A percentile compares a stretch with the other conserved stretches of the same genome.
Evolutionary conservation across 2,113 vertebrate species (phyloP).

Genomic region (Lichenostomus cassidix): DNA sequence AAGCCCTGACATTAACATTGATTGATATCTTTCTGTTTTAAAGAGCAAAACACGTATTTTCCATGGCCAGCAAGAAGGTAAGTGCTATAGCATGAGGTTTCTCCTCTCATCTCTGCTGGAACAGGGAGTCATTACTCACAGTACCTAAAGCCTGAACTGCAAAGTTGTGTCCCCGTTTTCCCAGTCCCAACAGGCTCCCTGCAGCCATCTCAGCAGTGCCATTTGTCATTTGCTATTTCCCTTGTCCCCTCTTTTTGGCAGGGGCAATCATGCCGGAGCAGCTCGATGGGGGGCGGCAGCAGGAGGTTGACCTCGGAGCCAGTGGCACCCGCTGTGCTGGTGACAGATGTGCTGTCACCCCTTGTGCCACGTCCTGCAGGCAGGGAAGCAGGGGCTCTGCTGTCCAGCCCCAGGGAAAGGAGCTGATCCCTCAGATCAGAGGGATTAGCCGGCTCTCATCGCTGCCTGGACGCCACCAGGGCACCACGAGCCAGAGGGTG

Average conservation of each 20-base stretch:
- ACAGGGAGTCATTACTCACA: background rate
- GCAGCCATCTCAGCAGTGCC: background rate
- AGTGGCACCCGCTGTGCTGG: rapidly evolving
- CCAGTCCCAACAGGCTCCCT: rapidly evolving
- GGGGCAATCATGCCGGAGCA: rapidly evolving
- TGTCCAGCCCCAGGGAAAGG: background rate
- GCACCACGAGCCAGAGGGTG: background rate
- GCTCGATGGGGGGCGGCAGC: rapidly evolving
- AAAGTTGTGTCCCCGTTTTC: background rate
- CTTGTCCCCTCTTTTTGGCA: background rate
- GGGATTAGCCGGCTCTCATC: background rate
- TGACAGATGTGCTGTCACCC: background rate
- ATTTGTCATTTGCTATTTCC: background rate
- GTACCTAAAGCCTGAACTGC: background rate
- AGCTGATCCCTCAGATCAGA: background rate
- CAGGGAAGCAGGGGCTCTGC: background rate
- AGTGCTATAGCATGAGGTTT: background rate
- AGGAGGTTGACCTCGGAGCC: rapidly evolving
- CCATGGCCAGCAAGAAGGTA: background rate
- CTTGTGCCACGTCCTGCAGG: rapidly evolving
- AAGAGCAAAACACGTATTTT: background rate
- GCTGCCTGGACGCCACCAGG: rapidly evolving
- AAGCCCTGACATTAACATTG: background rate
- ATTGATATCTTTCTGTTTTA: constrained; percentile 27
- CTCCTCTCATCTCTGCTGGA: background rate